Percentiles rank a stretch among this genome's conserved stretches.
These are phyloP conservation scores for Paraplagusia blochii DNA, from an alignment of 2,113 vertebrate species.

Conservation along the genomic window DNA sequence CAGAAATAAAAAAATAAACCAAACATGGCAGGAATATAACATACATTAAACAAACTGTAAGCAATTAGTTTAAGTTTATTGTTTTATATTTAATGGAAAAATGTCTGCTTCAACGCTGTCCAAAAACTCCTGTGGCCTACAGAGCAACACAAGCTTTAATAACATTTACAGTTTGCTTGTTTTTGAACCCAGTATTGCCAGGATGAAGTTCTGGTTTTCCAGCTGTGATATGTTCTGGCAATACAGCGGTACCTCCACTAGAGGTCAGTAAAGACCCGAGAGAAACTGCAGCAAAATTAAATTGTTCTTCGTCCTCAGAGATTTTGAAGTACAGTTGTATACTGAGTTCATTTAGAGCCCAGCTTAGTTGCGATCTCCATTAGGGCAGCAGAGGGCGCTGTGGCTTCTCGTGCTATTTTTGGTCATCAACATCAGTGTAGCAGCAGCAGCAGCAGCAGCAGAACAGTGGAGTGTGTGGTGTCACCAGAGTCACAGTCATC, in stretches of 20 bases:
- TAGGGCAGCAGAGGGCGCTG: slow-evolving; percentile 12
- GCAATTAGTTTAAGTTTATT: no score
- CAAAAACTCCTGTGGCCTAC: no score
- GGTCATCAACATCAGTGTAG: slow-evolving; percentile 1
- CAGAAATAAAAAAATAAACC: not conserved
- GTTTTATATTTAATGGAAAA: no score
- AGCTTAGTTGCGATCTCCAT: not conserved
- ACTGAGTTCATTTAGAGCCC: not conserved
- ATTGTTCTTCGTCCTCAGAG: not conserved
- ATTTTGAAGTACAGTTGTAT: no score
- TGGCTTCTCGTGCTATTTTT: not conserved
- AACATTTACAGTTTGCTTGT: no score
- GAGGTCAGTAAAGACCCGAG: not conserved
- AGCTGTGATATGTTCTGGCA: no score
- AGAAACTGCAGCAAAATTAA: not conserved
- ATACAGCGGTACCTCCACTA: no score
- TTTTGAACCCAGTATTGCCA: no score
- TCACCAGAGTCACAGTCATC: not conserved
- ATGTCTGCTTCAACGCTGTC: no score
- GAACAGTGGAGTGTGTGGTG: not conserved
- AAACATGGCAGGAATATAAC: not conserved
- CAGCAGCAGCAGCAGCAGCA: slow-evolving; percentile 7
- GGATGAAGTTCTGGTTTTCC: no score
- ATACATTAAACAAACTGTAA: no score
- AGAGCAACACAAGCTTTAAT: no score